Percentiles rank a stretch among this genome's conserved stretches.
phyloP scores from a whole-genome alignment of 2,113 vertebrate species.

The Macrotis lagotis region DNA sequence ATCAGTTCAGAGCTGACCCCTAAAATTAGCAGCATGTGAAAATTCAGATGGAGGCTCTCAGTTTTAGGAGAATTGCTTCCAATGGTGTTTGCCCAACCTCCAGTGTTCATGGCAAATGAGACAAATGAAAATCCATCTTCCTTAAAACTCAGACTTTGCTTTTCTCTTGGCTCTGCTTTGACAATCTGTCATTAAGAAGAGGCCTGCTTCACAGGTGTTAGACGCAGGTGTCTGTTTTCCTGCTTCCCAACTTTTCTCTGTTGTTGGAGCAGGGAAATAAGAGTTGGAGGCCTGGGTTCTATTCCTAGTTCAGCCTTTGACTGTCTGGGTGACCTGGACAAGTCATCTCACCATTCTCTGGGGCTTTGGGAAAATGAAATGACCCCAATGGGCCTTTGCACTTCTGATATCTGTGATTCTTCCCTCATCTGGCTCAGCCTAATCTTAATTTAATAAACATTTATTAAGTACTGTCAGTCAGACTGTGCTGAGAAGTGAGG shows the following conservation, averaged over 20 bases:
- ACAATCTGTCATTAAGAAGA: slow-evolving; percentile 34
- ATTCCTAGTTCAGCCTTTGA: no score
- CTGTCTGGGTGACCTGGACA: neutral
- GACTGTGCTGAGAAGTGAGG: neutral
- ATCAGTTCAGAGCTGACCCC: neutral
- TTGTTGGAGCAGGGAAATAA: neutral
- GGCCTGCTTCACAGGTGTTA: slow-evolving; percentile 18
- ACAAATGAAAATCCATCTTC: neutral
- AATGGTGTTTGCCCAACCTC: neutral
- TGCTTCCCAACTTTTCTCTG: neutral
- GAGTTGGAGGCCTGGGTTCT: neutral
- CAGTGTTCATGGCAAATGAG: neutral
- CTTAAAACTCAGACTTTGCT: slow-evolving; percentile 26
- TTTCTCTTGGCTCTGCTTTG: slow-evolving; percentile 11
- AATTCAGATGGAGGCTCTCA: neutral
- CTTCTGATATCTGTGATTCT: neutral
- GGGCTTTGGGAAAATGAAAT: neutral
- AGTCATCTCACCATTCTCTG: neutral
- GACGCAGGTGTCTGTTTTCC: neutral
- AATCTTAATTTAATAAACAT: neutral
- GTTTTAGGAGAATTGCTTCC: neutral
- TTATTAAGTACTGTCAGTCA: neutral
- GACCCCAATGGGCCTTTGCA: neutral
- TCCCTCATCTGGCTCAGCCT: neutral
- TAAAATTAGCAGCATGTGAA: neutral